phyloP scores from a whole-genome alignment of 2,113 vertebrate genomes.

The Hepsetus odoe region DNA sequence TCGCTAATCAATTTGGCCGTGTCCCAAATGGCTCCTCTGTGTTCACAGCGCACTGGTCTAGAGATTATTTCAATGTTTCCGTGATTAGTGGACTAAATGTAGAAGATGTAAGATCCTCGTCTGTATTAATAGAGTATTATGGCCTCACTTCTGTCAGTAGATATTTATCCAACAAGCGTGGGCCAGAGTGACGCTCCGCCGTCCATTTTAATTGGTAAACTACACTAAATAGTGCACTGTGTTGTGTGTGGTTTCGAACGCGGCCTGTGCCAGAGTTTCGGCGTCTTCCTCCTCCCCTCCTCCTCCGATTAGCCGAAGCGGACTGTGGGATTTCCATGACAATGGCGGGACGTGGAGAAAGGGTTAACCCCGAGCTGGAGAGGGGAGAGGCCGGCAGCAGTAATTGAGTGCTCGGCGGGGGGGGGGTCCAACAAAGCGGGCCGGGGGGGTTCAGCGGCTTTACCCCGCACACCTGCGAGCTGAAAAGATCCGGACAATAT shows the following conservation, averaged over 20 bases:
- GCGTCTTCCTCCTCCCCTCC: slow-evolving; percentile 65
- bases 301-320: slow-evolving; percentile 78
- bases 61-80: too few relatives aligned
- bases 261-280: neutral
- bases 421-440: slow-evolving; percentile 74
- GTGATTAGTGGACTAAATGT: too few relatives aligned
- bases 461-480: slow-evolving; percentile 83
- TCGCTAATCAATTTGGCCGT: too few relatives aligned
- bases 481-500: slow-evolving; percentile 79
- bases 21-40: too few relatives aligned
- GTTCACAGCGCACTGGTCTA: too few relatives aligned
- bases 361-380: slow-evolving; percentile 73
- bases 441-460: slow-evolving; percentile 76
- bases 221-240: neutral
- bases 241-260: neutral
- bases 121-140: too few relatives aligned
- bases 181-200: too few relatives aligned
- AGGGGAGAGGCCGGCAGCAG: slow-evolving; percentile 62
- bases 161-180: too few relatives aligned
- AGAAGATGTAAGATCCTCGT: too few relatives aligned
- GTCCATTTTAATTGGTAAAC: too few relatives aligned
- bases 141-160: too few relatives aligned
- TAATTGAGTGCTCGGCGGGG: slow-evolving; percentile 69
- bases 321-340: slow-evolving; percentile 77
- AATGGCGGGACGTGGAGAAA: slow-evolving; percentile 77